phyloP scores from a whole-genome alignment of 2,797 vertebrate species.

The Hydrocynus forskahlii region DNA sequence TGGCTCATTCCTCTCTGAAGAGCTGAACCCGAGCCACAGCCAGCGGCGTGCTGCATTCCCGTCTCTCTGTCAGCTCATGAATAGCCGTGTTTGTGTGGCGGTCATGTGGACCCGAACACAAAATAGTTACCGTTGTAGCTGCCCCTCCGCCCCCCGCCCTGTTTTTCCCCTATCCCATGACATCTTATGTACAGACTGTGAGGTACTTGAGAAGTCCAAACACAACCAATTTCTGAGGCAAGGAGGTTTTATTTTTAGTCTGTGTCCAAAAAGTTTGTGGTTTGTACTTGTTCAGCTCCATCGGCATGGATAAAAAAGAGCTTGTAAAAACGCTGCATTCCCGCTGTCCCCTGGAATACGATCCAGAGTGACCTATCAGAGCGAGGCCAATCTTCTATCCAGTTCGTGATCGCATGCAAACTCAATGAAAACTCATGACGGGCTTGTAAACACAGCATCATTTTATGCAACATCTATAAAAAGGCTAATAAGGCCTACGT shows the following conservation, averaged over 20 bases:
- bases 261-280: slow-evolving; percentile 28
- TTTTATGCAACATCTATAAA: neutral
- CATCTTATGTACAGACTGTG: slow-evolving; percentile 37
- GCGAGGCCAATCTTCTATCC: too few relatives aligned
- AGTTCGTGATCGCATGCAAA: too few relatives aligned
- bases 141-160: slow-evolving; percentile 45
- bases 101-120: slow-evolving; percentile 68
- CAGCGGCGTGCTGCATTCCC: slow-evolving; percentile 32
- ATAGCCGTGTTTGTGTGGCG: slow-evolving; percentile 65
- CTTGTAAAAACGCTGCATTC: neutral
- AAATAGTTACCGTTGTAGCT: slow-evolving; percentile 62
- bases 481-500: neutral
- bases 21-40: slow-evolving; percentile 30
- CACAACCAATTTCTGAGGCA: slow-evolving; percentile 27
- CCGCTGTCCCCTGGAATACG: neutral
- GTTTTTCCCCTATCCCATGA: slow-evolving; percentile 65
- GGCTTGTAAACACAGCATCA: neutral
- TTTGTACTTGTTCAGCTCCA: neutral
- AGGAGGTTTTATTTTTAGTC: slow-evolving; percentile 42
- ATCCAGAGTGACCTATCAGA: neutral
- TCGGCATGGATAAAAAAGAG: neutral
- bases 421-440: neutral
- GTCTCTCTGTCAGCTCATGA: slow-evolving; percentile 58
- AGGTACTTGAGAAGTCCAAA: slow-evolving; percentile 12
- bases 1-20: slow-evolving; percentile 11